These are phyloP conservation scores for Hemaris fuciformis DNA, from an alignment of 2,888 invertebrate genomes.

Conservation along the genomic window DNA sequence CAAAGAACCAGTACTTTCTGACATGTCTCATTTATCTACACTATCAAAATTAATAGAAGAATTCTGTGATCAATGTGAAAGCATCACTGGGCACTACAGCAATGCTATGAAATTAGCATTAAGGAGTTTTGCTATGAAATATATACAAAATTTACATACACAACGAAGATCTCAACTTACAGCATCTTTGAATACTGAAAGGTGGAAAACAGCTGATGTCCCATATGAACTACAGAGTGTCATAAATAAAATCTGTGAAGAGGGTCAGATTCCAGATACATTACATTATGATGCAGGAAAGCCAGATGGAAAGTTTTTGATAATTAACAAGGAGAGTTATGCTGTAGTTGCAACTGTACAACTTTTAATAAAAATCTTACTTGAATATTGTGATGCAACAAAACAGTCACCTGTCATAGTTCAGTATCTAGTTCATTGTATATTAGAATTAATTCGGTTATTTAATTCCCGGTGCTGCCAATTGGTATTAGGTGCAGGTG, in stretches of 20 bases:
- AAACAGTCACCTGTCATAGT: slow-evolving; percentile 89
- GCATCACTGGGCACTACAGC: slow-evolving; percentile 87
- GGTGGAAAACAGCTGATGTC: slow-evolving; percentile 97
- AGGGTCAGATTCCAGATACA: slow-evolving; percentile 69
- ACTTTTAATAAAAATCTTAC: slow-evolving; percentile 92
- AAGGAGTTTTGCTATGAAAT: slow-evolving; percentile 93
- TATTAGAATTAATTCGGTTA: slow-evolving; percentile 93
- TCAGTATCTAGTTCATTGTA: slow-evolving; percentile 89
- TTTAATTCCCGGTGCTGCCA: slow-evolving; percentile 96
- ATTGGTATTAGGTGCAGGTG: slow-evolving; percentile 97
- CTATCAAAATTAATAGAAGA: slow-evolving; percentile 88
- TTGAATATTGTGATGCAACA: slow-evolving; percentile 94
- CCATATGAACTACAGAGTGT: slow-evolving; percentile 93
- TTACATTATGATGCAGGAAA: slow-evolving; percentile 60
- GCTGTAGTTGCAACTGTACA: slow-evolving; percentile 91
- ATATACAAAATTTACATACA: slow-evolving; percentile 94
- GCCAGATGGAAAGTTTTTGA: slow-evolving; percentile 80
- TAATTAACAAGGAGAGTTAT: slow-evolving; percentile 87
- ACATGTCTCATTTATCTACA: slow-evolving; percentile 87
- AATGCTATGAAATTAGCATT: slow-evolving; percentile 91
- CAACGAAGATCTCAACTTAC: slow-evolving; percentile 93
- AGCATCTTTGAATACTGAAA: slow-evolving; percentile 92
- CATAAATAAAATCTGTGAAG: slow-evolving; percentile 85
- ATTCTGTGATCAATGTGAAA: slow-evolving; percentile 89
- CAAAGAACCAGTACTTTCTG: slow-evolving; percentile 86